These are phyloP conservation scores for Vidua macroura DNA, from an alignment of 2,113 vertebrate species.

Conservation along the genomic window DNA sequence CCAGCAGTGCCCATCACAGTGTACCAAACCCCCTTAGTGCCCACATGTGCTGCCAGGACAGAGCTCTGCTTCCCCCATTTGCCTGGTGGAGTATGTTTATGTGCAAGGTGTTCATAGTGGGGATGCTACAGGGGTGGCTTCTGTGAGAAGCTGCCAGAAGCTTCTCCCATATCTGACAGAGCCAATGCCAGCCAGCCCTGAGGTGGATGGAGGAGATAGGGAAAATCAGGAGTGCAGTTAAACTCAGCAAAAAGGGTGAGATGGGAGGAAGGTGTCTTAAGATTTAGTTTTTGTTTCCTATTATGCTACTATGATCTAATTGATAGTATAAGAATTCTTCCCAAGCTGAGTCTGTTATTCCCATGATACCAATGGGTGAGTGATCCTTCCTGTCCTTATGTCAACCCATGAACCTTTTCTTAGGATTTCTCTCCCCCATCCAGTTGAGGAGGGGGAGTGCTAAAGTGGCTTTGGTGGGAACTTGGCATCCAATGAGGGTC, in stretches of 20 bases:
- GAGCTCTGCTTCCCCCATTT: neutral
- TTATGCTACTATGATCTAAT: neutral
- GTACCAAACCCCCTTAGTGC: neutral
- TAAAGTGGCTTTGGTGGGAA: neutral
- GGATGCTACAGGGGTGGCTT: neutral
- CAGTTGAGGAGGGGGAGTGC: neutral
- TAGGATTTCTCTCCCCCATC: neutral
- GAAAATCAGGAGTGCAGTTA: neutral
- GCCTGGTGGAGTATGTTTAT: neutral
- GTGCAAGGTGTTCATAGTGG: neutral
- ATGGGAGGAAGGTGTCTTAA: neutral
- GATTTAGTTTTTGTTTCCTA: neutral
- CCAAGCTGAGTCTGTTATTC: neutral
- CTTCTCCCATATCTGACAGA: neutral
- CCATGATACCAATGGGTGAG: neutral
- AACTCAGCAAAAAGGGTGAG: neutral
- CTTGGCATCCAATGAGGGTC: neutral
- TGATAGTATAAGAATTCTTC: neutral
- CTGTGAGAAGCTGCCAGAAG: neutral
- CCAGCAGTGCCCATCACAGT: neutral
- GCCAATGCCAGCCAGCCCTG: neutral
- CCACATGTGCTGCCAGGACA: neutral
- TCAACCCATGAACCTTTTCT: neutral
- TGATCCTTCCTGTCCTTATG: neutral
- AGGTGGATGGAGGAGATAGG: accelerated